Percentiles rank a stretch among this genome's conserved stretches.
These are phyloP conservation scores for Campoplex nolae DNA, from an alignment of 2,888 invertebrate species.

Conservation along the genomic window DNA sequence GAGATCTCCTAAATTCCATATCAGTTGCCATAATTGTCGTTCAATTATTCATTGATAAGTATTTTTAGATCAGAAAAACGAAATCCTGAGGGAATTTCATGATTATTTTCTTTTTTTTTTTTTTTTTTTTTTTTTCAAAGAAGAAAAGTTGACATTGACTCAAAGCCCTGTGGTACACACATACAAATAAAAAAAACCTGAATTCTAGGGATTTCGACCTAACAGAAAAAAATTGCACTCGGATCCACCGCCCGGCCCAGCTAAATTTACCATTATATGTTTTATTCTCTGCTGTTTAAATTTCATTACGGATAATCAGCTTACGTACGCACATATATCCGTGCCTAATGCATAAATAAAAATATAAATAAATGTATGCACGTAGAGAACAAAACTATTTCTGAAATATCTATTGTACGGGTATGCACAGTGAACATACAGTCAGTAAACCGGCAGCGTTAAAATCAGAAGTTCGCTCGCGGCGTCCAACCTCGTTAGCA, in stretches of 20 bases:
- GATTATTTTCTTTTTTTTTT: no score
- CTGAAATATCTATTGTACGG: slow-evolving; percentile 34
- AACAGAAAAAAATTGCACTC: not conserved
- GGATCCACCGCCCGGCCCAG: not conserved
- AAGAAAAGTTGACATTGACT: not conserved
- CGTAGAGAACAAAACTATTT: slow-evolving; percentile 35
- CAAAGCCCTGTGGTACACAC: not conserved
- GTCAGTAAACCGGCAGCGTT: slow-evolving; percentile 64
- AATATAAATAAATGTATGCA: not conserved
- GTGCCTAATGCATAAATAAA: not conserved
- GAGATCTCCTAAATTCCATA: no score
- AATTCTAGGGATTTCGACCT: not conserved
- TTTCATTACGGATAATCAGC: not conserved
- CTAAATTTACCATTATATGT: not conserved
- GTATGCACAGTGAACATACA: slow-evolving; percentile 47
- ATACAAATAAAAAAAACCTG: not conserved
- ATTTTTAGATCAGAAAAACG: no score
- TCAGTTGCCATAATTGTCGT: no score
- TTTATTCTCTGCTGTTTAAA: not conserved
- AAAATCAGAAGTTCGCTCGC: slow-evolving; percentile 66
- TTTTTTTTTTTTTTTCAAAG: no score
- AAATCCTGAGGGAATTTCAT: no score
- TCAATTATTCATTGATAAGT: no score
- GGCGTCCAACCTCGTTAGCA: slow-evolving; percentile 75
- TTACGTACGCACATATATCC: not conserved